These are phyloP conservation scores for Atopsyche davidsoni DNA, from an alignment of 1,140 invertebrate genomes.

Conservation along the genomic window DNA sequence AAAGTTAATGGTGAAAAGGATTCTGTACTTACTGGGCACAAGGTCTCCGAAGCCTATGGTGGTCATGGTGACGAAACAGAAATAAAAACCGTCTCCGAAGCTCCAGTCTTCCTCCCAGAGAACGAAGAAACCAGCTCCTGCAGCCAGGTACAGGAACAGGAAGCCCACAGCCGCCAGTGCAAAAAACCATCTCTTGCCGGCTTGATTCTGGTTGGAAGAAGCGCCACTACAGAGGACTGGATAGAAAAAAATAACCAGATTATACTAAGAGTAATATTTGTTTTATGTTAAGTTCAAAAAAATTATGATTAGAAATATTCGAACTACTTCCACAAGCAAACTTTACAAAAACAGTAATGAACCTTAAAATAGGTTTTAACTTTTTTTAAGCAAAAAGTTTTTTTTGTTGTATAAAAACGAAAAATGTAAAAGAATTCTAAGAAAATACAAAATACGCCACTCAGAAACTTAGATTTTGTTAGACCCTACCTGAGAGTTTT, in stretches of 20 bases:
- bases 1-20: too few relatives aligned
- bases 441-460: too few relatives aligned
- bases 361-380: too few relatives aligned
- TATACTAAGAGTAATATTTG: too few relatives aligned
- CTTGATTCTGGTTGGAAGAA: constrained; percentile 36
- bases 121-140: constrained; percentile 67
- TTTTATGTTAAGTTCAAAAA: neutral
- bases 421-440: too few relatives aligned
- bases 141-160: constrained; percentile 70
- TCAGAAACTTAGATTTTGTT: too few relatives aligned
- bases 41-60: constrained; percentile 91
- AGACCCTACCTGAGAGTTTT: too few relatives aligned
- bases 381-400: too few relatives aligned
- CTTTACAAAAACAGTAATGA: too few relatives aligned
- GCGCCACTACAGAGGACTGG: constrained; percentile 40
- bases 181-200: constrained; percentile 53
- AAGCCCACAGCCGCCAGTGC: constrained; percentile 65
- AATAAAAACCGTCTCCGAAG: constrained; percentile 91
- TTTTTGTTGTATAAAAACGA: too few relatives aligned
- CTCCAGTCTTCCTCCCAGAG: constrained; percentile 82
- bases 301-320: neutral
- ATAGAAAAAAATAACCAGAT: constrained; percentile 27
- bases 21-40: constrained; percentile 68
- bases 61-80: constrained; percentile 92
- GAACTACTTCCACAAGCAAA: neutral